phyloP scores from a whole-genome alignment of 2,888 invertebrate genomes.

The Philereme transversata region DNA sequence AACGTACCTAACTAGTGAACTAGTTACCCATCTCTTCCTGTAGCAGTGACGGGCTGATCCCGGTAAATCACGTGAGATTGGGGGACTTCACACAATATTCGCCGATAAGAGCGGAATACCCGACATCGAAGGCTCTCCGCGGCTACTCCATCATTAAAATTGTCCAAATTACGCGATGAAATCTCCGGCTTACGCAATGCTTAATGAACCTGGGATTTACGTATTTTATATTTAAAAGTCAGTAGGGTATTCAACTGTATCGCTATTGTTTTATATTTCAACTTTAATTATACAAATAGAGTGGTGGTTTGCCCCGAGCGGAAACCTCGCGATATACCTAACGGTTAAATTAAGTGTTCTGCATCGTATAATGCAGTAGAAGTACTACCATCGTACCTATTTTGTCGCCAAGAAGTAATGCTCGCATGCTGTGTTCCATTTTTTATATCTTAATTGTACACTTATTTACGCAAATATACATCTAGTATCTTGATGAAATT shows the following conservation, averaged over 20 bases:
- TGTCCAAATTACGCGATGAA: slow-evolving; percentile 25
- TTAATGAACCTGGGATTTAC: slow-evolving; percentile 14
- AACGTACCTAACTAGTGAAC: neutral
- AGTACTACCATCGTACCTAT: too few relatives aligned
- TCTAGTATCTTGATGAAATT: too few relatives aligned
- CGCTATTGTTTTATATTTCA: neutral
- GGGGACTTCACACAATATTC: slow-evolving; percentile 27
- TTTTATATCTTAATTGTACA: too few relatives aligned
- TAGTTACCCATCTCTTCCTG: slow-evolving; percentile 17
- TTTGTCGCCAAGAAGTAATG: too few relatives aligned
- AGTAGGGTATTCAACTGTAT: neutral
- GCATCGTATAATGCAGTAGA: too few relatives aligned
- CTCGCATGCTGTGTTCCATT: too few relatives aligned
- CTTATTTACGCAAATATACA: too few relatives aligned
- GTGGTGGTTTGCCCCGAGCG: too few relatives aligned
- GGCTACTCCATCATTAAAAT: slow-evolving; percentile 27
- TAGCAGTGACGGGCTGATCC: slow-evolving; percentile 38
- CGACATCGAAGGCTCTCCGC: slow-evolving; percentile 1
- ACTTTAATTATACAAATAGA: too few relatives aligned
- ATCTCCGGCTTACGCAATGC: slow-evolving; percentile 20
- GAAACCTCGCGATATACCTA: too few relatives aligned
- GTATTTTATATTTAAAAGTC: slow-evolving; percentile 3
- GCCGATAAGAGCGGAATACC: slow-evolving; percentile 17
- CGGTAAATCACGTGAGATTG: slow-evolving; percentile 42
- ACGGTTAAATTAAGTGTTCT: too few relatives aligned